Base-by-base conservation (phyloP, 2,113 vertebrate genomes). In the Lasiurus borealis region DNA sequence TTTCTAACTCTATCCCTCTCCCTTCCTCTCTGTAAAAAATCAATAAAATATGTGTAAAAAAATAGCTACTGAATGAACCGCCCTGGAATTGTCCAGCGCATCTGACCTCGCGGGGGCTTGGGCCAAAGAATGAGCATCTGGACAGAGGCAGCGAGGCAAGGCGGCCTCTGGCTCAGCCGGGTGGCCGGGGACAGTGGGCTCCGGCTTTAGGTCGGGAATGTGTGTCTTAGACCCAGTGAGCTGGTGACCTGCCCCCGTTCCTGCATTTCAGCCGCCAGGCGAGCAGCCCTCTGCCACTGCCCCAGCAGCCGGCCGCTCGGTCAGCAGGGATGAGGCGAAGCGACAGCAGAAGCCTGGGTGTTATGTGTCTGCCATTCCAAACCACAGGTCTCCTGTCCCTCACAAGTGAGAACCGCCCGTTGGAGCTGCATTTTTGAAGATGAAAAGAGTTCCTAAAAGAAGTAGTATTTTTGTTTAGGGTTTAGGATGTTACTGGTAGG, bases 401-500 rank as follows among this genome's bases (percentile, higher is more conserved):
- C 69, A 59, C 44, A 85, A 92, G n/a, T 54, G 25, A 95, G 93
- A 89, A 81, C 27, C 92, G 25, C 44, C 73, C 57, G 84, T 87
- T 57, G 46, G 19, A 80, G 90, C 13, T 68, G 3, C 54, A 40
- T 77, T 93, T 91, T 34, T 95, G 64, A 88, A 93, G 66, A 85
- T 72, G 54, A 81, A 52, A n/a, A 75, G 54, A 84, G 8, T 75
- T 95, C 66, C 52, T 59, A 27, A 80, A 86, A 69, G 27, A 78
- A 86, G n/a, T n/a, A n/a, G n/a, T 92, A 50, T 76, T 88, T 88
- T 82, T 83, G 10, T 31, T 92, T 68, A 85, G 48, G 21, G 29
- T 73, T 64, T 59, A 80, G 12, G 40, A 73, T 19, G 19, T 84
- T 85, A 93, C 14, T 48, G 48, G 57, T 21, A 54, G 6, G 19